These are phyloP conservation scores for Dipodomys merriami DNA, from an alignment of 2,113 vertebrate genomes.

Conservation along the genomic window DNA sequence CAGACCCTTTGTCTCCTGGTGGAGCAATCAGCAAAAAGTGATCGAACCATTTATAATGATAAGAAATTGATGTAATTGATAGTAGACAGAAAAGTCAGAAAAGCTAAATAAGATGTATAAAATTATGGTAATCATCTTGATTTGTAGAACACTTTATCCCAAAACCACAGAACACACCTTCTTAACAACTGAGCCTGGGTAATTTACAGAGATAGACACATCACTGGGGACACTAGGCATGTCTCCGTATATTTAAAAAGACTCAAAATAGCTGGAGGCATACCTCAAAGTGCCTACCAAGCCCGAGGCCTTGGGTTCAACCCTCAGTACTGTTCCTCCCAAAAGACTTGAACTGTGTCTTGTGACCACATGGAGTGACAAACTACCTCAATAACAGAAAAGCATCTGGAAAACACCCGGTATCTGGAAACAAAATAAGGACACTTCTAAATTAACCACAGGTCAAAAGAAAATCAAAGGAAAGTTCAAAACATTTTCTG, in stretches of 20 bases:
- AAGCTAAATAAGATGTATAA: no score
- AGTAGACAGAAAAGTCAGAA: neutral
- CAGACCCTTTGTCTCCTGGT: neutral
- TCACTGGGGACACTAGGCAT: neutral
- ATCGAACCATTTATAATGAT: no score
- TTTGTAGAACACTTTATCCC: neutral
- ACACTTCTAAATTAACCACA: slow-evolving; percentile 9
- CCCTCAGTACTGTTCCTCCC: no score
- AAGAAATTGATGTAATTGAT: no score
- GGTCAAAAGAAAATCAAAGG: neutral
- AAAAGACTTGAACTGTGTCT: neutral
- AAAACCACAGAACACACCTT: neutral
- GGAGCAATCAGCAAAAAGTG: no score
- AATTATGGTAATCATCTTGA: no score
- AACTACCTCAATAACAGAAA: slow-evolving; percentile 24
- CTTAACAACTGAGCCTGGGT: neutral
- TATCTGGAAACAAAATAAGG: neutral
- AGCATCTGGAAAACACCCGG: neutral
- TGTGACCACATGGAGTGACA: neutral
- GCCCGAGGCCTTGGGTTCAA: no score
- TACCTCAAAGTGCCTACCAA: no score
- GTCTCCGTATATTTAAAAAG: neutral
- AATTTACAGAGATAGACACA: neutral
- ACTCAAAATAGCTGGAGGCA: neutral
- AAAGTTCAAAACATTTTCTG: slow-evolving; percentile 24